Base-by-base conservation (phyloP, 2,888 invertebrate species). In the Drosophila birchii region DNA sequence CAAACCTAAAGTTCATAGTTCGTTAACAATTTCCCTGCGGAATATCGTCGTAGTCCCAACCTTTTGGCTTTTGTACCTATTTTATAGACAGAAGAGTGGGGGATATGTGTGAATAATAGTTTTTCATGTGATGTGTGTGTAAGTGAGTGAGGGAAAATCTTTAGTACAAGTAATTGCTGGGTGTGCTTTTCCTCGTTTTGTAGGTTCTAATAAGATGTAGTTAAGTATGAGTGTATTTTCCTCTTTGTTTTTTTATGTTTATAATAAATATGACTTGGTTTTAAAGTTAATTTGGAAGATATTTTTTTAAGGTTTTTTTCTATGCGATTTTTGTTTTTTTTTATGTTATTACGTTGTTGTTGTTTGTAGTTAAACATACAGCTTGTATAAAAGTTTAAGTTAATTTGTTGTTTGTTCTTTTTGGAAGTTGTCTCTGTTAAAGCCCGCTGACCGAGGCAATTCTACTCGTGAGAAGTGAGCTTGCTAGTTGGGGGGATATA, bases 271-370 rank as follows among this genome's bases (percentile, higher is more conserved):
- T 76, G 57, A 54, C 38, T 67, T 75, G 57, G 56, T 79, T 55
- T 75, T 68, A 73, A 79, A 80, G 67, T 77, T 88, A 83, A 88
- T 80, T 83, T 84, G 84, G 84, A 84, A 84, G 84, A 84, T 68
- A 69, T 68, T 62, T 62, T 68, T 63, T 64, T 20, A 39, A 20
- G 29, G 39, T 29, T 29, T 29, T 36, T 71, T 74, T 75, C 62
- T 72, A 62, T 61, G 53, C 54, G 47, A 54, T 55, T 63, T 60
- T 63, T 56, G 39, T 49, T 61, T 63, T 61, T 49, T n/a, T 26
- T 47, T 49, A n/a, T 41, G 47, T 59, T 53, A 53, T 53, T 53
- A 32, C 55, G 26, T 70, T 58, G 51, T 81, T 81, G 72, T 88
- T 81, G 75, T 49, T 47, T 71, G 77, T 75, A 86, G 87, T 74